Percentiles rank a stretch among this genome's conserved stretches.
Evolutionary conservation across 1,140 invertebrate species (phyloP).

Genomic region (Araneus ventricosus): DNA sequence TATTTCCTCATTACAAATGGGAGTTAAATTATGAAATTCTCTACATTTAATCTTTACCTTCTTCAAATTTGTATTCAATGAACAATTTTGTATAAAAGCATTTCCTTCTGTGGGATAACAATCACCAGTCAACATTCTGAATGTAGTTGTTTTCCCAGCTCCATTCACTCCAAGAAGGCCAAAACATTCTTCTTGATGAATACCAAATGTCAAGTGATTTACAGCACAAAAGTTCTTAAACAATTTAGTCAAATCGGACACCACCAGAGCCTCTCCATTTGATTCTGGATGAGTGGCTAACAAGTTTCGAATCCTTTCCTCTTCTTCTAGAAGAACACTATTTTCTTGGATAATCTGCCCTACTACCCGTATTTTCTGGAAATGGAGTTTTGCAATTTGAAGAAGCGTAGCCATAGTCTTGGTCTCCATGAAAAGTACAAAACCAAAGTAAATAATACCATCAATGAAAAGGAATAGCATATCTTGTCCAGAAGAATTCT

Average conservation of each 20-base stretch:
- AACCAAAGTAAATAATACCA: slow-evolving; percentile 68
- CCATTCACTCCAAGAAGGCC: slow-evolving; percentile 81
- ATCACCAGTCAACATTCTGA: slow-evolving; percentile 80
- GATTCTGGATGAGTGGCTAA: background rate
- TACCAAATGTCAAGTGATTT: slow-evolving; percentile 76
- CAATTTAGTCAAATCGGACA: slow-evolving; percentile 74
- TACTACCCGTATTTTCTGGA: background rate
- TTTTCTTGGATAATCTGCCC: background rate
- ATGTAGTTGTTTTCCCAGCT: slow-evolving; percentile 80
- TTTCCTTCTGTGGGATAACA: slow-evolving; percentile 78
- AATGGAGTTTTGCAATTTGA: background rate
- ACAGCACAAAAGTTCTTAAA: slow-evolving; percentile 76
- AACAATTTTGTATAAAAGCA: slow-evolving; percentile 75
- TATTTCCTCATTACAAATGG: too few species aligned
- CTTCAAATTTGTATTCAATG: slow-evolving; percentile 83
- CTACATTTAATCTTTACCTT: slow-evolving; percentile 80
- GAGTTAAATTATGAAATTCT: too few species aligned
- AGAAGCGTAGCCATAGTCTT: background rate
- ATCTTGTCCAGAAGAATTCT: slow-evolving; percentile 31
- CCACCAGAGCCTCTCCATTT: slow-evolving; percentile 72
- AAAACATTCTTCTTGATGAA: slow-evolving; percentile 81
- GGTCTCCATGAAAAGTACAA: slow-evolving; percentile 71
- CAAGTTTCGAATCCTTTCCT: slow-evolving; percentile 35
- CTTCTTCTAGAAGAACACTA: slow-evolving; percentile 2
- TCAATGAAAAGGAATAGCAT: slow-evolving; percentile 64